Percentiles rank a stretch among this genome's conserved stretches.
These are phyloP conservation scores for Dinomys branickii DNA, from an alignment of 2,113 vertebrate genomes.

Conservation along the genomic window DNA sequence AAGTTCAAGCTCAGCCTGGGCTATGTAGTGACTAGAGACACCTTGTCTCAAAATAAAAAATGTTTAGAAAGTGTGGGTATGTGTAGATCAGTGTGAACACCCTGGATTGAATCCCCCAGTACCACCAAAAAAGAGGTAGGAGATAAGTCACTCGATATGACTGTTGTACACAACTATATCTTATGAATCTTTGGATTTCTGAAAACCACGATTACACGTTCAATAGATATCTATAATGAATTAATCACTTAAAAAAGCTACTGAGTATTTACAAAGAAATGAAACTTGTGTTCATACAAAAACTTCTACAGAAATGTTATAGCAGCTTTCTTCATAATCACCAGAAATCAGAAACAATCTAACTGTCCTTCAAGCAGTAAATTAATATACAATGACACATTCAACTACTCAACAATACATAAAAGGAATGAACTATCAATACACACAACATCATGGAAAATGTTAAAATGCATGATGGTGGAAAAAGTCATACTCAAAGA, in stretches of 20 bases:
- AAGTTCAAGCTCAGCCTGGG: background rate
- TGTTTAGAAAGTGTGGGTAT: background rate
- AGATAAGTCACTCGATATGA: background rate
- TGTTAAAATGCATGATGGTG: background rate
- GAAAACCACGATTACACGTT: background rate
- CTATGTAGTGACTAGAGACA: background rate
- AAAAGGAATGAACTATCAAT: background rate
- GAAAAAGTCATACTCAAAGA: slow-evolving; percentile 32
- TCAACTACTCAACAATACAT: background rate
- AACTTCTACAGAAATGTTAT: background rate
- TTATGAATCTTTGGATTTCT: background rate
- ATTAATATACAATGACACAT: background rate
- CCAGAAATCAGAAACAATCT: background rate
- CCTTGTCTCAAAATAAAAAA: background rate
- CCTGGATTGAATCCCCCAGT: background rate
- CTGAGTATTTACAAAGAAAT: slow-evolving; percentile 8
- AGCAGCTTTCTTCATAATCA: background rate
- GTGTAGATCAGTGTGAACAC: background rate
- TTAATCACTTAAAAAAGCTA: background rate
- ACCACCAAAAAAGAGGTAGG: background rate
- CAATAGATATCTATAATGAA: background rate
- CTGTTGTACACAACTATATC: background rate
- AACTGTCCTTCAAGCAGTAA: background rate
- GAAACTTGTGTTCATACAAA: background rate
- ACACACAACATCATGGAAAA: background rate